Percentiles rank a stretch among this genome's conserved stretches.
Conservation (phyloP, 2,888 invertebrate genomes). For the Thera obeliscata region DNA sequence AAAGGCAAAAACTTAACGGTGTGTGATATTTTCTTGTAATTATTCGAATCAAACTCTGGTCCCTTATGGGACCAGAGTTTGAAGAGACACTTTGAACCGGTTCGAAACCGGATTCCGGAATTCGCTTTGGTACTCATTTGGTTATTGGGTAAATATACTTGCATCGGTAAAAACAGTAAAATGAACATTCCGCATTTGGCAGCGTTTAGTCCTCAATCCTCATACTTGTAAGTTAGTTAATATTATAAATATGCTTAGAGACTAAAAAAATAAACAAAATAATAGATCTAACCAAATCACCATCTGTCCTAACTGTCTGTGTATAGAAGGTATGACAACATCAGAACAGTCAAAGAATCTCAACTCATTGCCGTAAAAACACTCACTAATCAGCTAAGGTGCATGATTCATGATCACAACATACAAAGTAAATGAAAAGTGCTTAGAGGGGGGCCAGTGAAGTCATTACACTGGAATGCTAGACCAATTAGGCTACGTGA, state of each 20-base stretch:
- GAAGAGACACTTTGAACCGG: constrained; percentile 31
- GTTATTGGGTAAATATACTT: neutral
- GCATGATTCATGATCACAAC: constrained; percentile 45
- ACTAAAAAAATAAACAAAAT: no score
- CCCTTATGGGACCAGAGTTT: no score
- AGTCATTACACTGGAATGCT: constrained; percentile 66
- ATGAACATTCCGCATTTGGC: neutral
- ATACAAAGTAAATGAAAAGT: constrained; percentile 48
- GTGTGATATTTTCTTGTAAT: neutral
- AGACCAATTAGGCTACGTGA: constrained; percentile 55
- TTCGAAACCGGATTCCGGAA: constrained; percentile 36
- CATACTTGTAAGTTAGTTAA: no score
- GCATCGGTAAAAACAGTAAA: neutral
- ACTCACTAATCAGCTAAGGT: constrained; percentile 12
- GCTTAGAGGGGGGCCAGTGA: constrained; percentile 43
- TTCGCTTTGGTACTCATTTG: constrained; percentile 24
- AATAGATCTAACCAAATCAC: constrained; percentile 5
- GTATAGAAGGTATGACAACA: constrained; percentile 16
- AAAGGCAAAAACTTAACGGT: constrained; percentile 7
- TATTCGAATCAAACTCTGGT: constrained; percentile 11
- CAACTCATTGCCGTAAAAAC: constrained; percentile 2
- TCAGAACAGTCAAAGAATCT: constrained; percentile 1
- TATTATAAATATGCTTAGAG: no score
- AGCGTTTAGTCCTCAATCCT: neutral
- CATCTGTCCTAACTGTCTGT: constrained; percentile 6